Evolutionary conservation across 2,113 vertebrate species (phyloP), one percentile per base, ranked within the genome.

Genomic region (Bolborhynchus lineola): DNA sequence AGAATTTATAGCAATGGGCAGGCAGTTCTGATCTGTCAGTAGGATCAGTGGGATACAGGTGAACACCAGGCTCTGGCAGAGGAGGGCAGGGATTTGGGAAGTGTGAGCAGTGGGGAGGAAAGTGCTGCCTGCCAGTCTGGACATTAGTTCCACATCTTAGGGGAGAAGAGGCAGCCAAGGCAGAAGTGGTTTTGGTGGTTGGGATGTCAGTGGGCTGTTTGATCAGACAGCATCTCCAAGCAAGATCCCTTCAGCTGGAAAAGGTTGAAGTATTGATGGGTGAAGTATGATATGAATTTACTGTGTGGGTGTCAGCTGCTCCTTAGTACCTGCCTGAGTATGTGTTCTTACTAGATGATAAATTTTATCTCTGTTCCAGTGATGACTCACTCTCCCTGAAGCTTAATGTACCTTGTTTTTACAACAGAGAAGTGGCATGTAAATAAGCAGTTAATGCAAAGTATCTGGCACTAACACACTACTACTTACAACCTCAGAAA

Each of bases 371-470:
- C 50, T 78, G 60, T 91, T 92, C 93, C 50, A 55, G 70, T 71
- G 84, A 72, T 94, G 92, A 97, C 60, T 93, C 95, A 93, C 62
- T 76, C 35, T 68, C 62, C 52, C 70, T 64, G 52, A 91, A 95
- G 42, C 62, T 79, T 71, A 55, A 89, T 26, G 42, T 63, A 60
- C 3, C 6, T 75, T 1, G 1, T 77, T n/a, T 89, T 93, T 87
- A 60, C 78, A 28, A 79, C 29, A 91, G 82, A 87, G 26, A 87
- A 68, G 26, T 64, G 39, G 65, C 74, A 90, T 47, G 52, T 95
- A 91, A 95, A 94, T 24, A 84, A 90, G 42, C 35, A 71, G 29
- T 64, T 79, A 79, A 78, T 60, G 50, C 31, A 85, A 93, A 91
- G 57, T 71, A 85, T 26, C 62, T 91, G 85, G 50, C 62, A 76